Conservation (phyloP, 2,113 vertebrate species). For the Charina bottae region DNA sequence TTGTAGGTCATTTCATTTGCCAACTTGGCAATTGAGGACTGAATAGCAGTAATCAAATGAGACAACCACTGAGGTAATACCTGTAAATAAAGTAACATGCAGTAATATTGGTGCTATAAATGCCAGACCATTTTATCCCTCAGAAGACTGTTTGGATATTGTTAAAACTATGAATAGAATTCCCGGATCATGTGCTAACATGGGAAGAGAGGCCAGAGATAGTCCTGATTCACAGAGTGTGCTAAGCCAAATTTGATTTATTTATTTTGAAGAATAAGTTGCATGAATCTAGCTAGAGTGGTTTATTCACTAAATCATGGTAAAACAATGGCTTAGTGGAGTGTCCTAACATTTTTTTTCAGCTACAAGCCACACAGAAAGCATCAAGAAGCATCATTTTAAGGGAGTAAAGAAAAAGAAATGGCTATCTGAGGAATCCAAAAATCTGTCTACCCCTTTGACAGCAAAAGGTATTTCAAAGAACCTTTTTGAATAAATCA, state of each 20-base stretch:
- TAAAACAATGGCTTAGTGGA: neutral
- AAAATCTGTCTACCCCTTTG: slow-evolving; percentile 57
- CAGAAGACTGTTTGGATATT: neutral
- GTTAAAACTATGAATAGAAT: neutral
- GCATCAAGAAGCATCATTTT: slow-evolving; percentile 68
- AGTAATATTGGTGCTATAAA: neutral
- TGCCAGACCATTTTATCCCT: neutral
- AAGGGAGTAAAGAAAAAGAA: slow-evolving; percentile 71
- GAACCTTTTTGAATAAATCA: neutral
- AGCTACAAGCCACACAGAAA: slow-evolving; percentile 61
- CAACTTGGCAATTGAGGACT: neutral
- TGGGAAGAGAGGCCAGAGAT: neutral
- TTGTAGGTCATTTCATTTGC: neutral
- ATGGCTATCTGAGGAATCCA: slow-evolving; percentile 68
- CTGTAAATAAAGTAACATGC: neutral
- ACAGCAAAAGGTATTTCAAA: slow-evolving; percentile 54
- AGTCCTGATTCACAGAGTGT: neutral
- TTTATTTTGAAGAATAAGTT: neutral
- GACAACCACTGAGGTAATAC: neutral
- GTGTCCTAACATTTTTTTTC: slow-evolving; percentile 24
- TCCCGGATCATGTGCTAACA: neutral
- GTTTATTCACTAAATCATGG: neutral
- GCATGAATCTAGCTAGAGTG: neutral
- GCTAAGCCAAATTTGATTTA: neutral
- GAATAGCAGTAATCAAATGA: neutral